These are phyloP conservation scores for Branchipolynoe longqiensis DNA, from an alignment of 2,888 invertebrate genomes.

Conservation along the genomic window DNA sequence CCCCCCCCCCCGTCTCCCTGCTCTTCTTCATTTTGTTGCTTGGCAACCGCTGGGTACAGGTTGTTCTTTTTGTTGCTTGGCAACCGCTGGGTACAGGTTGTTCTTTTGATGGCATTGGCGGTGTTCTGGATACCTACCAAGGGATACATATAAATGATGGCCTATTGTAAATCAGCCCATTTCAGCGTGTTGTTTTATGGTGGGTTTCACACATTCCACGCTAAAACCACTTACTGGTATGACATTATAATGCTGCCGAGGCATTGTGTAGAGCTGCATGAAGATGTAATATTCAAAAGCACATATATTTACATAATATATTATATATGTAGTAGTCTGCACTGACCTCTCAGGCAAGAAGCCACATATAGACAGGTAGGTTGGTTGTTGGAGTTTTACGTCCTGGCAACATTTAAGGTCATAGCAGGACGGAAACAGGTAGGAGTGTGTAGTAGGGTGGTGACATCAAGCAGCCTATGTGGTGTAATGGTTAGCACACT, in stretches of 20 bases:
- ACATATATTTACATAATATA: neutral
- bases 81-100: neutral
- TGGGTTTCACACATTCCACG: neutral
- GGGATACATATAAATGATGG: neutral
- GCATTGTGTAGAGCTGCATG: neutral
- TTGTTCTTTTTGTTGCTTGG: conserved; percentile 3
- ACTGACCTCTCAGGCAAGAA: too few species aligned
- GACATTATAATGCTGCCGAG: neutral
- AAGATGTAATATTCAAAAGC: neutral
- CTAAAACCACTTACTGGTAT: too few species aligned
- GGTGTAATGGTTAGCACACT: too few species aligned
- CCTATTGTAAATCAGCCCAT: neutral
- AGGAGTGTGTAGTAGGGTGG: too few species aligned
- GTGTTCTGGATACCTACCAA: neutral
- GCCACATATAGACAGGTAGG: too few species aligned
- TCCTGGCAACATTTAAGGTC: too few species aligned
- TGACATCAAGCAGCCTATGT: too few species aligned
- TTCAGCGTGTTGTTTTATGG: neutral
- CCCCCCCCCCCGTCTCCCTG: neutral
- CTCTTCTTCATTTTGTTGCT: neutral
- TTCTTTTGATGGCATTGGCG: neutral
- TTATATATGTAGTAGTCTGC: too few species aligned
- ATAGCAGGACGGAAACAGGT: neutral
- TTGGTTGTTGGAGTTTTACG: too few species aligned
- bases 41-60: neutral